phyloP scores from a whole-genome alignment of 2,888 invertebrate species.

The Dicycla oo region DNA sequence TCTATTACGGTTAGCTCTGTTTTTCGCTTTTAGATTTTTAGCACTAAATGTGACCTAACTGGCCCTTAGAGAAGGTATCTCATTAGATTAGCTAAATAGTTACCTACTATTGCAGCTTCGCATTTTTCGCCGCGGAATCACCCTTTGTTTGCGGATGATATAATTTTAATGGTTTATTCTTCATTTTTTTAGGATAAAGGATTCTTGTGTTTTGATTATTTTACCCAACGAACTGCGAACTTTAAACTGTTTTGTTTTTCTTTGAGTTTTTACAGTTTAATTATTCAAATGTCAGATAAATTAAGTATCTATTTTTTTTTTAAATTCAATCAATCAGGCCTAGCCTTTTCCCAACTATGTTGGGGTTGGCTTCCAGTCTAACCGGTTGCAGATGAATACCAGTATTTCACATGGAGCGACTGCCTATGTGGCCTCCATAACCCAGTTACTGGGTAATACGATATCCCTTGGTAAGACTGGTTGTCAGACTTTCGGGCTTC shows the following conservation, averaged over 20 bases:
- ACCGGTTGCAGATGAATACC: no score
- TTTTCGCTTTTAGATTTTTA: slow-evolving; percentile 51
- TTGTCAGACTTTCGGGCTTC: no score
- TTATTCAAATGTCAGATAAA: background rate
- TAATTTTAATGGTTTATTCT: slow-evolving; percentile 31
- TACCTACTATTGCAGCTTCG: slow-evolving; percentile 4
- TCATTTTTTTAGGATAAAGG: slow-evolving; percentile 9
- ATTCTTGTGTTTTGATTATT: slow-evolving; percentile 27
- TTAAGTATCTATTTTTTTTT: background rate
- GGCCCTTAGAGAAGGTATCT: slow-evolving; percentile 40
- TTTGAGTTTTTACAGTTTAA: background rate
- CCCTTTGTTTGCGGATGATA: slow-evolving; percentile 43
- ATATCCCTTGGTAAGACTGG: no score
- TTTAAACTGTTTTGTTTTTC: slow-evolving; percentile 2
- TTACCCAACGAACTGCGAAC: background rate
- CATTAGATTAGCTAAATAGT: slow-evolving; percentile 50
- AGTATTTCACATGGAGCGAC: no score
- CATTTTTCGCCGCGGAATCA: slow-evolving; percentile 26
- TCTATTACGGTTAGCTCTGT: slow-evolving; percentile 65
- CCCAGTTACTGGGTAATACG: no score
- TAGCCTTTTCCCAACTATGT: no score
- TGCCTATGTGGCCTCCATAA: no score
- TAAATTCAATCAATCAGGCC: no score
- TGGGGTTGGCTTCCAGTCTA: no score
- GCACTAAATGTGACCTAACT: slow-evolving; percentile 50